Evolutionary conservation across 2,113 vertebrate species (phyloP), one percentile per base, ranked within the genome.

Genomic region (Brachyhypopomus gauderio): DNA sequence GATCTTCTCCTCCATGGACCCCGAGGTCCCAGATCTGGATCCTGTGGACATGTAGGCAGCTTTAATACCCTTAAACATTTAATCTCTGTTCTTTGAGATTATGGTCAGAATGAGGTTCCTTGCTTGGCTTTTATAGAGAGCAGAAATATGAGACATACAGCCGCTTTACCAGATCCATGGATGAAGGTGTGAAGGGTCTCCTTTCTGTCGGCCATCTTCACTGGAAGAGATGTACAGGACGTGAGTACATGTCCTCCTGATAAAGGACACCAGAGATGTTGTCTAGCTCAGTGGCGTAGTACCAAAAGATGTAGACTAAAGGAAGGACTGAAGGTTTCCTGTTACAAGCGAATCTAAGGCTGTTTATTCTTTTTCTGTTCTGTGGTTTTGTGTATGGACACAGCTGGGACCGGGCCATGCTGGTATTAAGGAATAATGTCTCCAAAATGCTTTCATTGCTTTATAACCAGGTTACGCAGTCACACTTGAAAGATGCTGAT

Each of bases 211-310:
- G 95, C 9, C 93, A 96, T 78, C 95, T 96, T 87, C 95, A 96
- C 87, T 96, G 95, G 95, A 96, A 96, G 81, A 93, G 95, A 45
- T 96, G 95, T 89, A 96, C 94, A 30, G 95, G 95, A 38, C 93
- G 95, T 96, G 86, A 89, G 95, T 95, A 45, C 17, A 22, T 20
- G 34, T 56, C 30, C 23, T 78, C n/a, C 41, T 52, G 7, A 27
- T 38, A 11, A 20, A 70, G 66, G 36, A 70, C n/a, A 6, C 41
- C 34, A 23, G 34, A 41, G 14, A 41, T 69, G 17, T 36, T 69
- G 30, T 17, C 36, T n/a, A 7, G 66, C 34, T 70, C 66, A 70
- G n/a, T 70, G 34, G 19, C 66, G 36, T 19, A 69, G 16, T 69
- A 20, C 14, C 22, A 8, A 41, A 30, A 3, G 30, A 30, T 30